These are phyloP conservation scores for Brenthis ino DNA, from an alignment of 2,888 invertebrate species.

Conservation along the genomic window DNA sequence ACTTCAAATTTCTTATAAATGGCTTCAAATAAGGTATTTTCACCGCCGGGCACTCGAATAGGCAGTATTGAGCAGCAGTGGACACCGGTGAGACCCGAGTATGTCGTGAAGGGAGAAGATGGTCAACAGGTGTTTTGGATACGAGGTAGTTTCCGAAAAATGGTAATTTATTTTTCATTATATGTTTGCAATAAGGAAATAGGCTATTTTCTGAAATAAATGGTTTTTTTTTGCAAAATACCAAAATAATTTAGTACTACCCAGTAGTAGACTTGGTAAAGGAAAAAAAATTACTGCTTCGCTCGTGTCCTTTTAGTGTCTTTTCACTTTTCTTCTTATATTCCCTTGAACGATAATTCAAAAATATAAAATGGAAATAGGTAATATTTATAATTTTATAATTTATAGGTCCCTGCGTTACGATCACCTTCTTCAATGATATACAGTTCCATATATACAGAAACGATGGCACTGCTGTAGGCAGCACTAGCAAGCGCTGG, in stretches of 20 bases:
- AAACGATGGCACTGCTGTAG: constrained; percentile 55
- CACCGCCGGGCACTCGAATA: constrained; percentile 85
- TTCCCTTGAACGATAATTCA: background rate
- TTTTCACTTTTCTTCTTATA: background rate
- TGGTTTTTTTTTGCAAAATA: no score
- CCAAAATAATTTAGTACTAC: no score
- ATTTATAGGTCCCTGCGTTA: constrained; percentile 58
- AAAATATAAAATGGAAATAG: background rate
- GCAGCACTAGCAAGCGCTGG: constrained; percentile 68
- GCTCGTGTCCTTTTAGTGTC: no score
- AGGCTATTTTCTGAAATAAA: no score
- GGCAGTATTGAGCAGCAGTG: constrained; percentile 89
- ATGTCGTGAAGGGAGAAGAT: constrained; percentile 85
- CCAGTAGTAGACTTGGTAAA: no score
- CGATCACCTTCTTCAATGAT: constrained; percentile 63
- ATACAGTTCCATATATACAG: constrained; percentile 61
- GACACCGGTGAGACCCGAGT: constrained; percentile 86
- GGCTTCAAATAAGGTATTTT: constrained; percentile 72
- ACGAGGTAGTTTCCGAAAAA: constrained; percentile 76
- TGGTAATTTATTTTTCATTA: no score
- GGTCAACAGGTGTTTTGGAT: constrained; percentile 88
- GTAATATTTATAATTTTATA: background rate
- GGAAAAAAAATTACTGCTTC: no score
- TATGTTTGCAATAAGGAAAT: no score
- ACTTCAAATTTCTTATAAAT: no score